These are phyloP conservation scores for Apoda limacodes DNA, from an alignment of 2,888 invertebrate species.

Conservation along the genomic window DNA sequence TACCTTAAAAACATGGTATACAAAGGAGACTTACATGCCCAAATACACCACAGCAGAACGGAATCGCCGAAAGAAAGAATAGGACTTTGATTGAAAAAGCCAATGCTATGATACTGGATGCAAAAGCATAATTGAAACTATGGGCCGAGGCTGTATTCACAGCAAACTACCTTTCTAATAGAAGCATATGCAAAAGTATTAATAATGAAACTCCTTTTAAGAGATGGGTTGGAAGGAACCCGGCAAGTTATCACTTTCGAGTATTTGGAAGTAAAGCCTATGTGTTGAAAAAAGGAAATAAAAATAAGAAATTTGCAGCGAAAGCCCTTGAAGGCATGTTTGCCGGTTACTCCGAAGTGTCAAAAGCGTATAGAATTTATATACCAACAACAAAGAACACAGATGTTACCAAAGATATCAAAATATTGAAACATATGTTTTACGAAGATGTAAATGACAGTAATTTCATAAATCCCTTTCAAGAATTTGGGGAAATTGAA, in stretches of 20 bases:
- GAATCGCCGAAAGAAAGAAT: conserved; percentile 5
- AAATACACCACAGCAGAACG: conserved; percentile 12
- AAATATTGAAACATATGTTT: conserved; percentile 3
- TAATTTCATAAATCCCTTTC: too few relatives aligned
- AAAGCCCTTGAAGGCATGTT: conserved; percentile 8
- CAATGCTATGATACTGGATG: conserved; percentile 4
- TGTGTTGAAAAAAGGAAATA: conserved; percentile 6
- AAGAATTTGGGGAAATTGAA: too few relatives aligned
- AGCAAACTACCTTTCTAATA: conserved; percentile 7
- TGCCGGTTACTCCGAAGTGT: conserved; percentile 1
- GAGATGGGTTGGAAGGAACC: conserved; percentile 4
- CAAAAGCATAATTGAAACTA: conserved; percentile 1
- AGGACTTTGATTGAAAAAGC: conserved; percentile 9
- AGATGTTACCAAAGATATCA: conserved; percentile 2
- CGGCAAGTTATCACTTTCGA: conserved; percentile 20
- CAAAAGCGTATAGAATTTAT: conserved; percentile 6
- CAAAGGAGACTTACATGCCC: conserved; percentile 1
- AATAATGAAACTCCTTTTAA: conserved; percentile 3
- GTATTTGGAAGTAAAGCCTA: conserved; percentile 30
- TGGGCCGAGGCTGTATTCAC: conserved; percentile 11
- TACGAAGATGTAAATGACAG: too few relatives aligned
- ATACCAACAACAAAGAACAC: not conserved
- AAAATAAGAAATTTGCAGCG: conserved; percentile 7
- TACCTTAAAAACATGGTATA: conserved; percentile 4
- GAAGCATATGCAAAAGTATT: conserved; percentile 3